A percentile compares a stretch with the other conserved stretches of the same genome.
phyloP scores from a whole-genome alignment of 2,113 vertebrate genomes.

The Pomatorhinus ruficollis region DNA sequence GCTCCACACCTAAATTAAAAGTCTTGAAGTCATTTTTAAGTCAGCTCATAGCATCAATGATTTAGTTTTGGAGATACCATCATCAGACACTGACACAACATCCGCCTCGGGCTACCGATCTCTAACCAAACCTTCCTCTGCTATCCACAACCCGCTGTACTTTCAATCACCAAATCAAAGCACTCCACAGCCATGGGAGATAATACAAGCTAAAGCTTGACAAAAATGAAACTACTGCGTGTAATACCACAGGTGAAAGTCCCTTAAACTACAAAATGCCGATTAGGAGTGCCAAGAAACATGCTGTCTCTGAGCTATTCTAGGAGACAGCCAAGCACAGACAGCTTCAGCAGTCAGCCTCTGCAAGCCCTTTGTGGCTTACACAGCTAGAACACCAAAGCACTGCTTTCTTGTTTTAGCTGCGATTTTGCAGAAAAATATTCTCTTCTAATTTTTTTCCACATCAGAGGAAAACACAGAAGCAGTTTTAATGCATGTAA shows the following conservation, averaged over 20 bases:
- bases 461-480: rapidly evolving
- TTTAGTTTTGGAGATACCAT: neutral
- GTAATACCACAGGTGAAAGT: neutral
- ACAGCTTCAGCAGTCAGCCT: neutral
- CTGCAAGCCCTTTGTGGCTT: neutral
- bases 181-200: neutral
- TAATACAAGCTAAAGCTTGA: neutral
- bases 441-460: neutral
- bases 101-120: neutral
- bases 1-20: neutral
- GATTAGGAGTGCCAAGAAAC: neutral
- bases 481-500: neutral
- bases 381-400: neutral
- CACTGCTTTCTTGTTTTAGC: neutral
- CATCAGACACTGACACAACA: neutral
- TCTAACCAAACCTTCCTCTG: neutral
- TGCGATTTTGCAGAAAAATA: neutral
- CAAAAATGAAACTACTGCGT: neutral
- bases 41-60: neutral
- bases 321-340: neutral
- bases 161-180: neutral
- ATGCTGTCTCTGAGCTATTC: neutral
- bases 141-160: neutral
- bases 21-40: neutral
- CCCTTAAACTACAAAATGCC: neutral